Conservation (phyloP, 2,888 invertebrate genomes). For the Eucera pruinosa region DNA sequence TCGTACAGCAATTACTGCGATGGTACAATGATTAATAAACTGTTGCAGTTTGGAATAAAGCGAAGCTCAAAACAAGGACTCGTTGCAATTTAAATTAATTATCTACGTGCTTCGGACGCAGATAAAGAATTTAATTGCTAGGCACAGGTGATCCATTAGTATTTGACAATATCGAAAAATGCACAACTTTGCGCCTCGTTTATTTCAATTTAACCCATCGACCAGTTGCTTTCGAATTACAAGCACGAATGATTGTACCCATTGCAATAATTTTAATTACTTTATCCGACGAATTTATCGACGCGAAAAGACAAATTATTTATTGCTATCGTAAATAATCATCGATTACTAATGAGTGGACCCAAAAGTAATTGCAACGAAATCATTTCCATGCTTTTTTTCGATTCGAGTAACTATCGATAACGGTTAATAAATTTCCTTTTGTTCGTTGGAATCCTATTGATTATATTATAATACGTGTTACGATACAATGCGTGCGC, state of each 20-base stretch:
- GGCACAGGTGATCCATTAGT: background rate
- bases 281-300: background rate
- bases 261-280: conserved; percentile 2
- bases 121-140: conserved; percentile 7
- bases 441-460: conserved; percentile 8
- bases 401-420: conserved; percentile 23
- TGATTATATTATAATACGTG: conserved; percentile 29
- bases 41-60: background rate
- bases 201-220: background rate
- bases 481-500: conserved; percentile 13
- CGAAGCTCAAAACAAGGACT: background rate
- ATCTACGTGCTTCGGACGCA: background rate
- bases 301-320: background rate
- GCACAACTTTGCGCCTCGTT: background rate
- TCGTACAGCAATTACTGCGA: background rate
- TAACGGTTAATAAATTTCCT: conserved; percentile 15
- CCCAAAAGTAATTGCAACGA: background rate
- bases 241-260: too few species aligned
- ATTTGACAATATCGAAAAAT: conserved; percentile 6
- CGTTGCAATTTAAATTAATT: background rate
- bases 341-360: background rate
- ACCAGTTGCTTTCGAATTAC: background rate
- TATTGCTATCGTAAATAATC: background rate
- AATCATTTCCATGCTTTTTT: background rate
- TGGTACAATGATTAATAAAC: background rate